Evolutionary conservation across 2,888 invertebrate species (phyloP), one percentile per base, ranked within the genome.

Genomic region (Branchinecta sandiegonensis): DNA sequence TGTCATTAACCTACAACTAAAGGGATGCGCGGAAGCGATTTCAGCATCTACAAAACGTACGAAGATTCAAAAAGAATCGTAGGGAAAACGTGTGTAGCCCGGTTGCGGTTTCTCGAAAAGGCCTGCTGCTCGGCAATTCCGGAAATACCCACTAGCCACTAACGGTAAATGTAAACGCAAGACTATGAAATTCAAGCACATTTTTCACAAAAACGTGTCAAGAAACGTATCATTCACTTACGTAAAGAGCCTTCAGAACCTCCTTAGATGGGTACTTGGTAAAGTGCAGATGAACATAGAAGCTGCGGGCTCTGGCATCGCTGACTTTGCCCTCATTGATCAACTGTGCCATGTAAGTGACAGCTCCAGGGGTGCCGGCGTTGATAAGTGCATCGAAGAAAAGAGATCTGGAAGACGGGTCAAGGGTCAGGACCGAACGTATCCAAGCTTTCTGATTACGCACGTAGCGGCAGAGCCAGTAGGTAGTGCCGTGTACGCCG

Each of bases 351-450:
- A 82, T 81, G 0, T 87, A 86, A 72, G 87, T 86, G 23, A 92
- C 84, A 12, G 89, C 83, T 69, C 87, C 86, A 1, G 88, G 87
- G 14, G 87, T 90, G 47, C 88, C 89, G 0, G 90, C 83, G 69
- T 88, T 85, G 73, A 90, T 85, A 0, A 94, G 78, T 68, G 88
- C 92, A 76, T 94, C 93, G 68, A 90, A 77, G 76, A 88, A 87
- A 8, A 90, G 84, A 73, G 87, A 87, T 73, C 87, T 86, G 66
- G 74, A 71, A 72, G 13, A 66, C n/a, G 48, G 46, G 48, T 66
- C 48, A 66, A 23, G 23, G 23, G 9, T 56, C n/a, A 56, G 63
- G n/a, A 56, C 63, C 23, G n/a, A 17, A 56, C 23, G 23, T 56
- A 17, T 56, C 63, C 63, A 11, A n/a, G n/a, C 23, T 56, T 17